phyloP scores from a whole-genome alignment of 2,113 vertebrate species.

The Microcebus griseorufus region DNA sequence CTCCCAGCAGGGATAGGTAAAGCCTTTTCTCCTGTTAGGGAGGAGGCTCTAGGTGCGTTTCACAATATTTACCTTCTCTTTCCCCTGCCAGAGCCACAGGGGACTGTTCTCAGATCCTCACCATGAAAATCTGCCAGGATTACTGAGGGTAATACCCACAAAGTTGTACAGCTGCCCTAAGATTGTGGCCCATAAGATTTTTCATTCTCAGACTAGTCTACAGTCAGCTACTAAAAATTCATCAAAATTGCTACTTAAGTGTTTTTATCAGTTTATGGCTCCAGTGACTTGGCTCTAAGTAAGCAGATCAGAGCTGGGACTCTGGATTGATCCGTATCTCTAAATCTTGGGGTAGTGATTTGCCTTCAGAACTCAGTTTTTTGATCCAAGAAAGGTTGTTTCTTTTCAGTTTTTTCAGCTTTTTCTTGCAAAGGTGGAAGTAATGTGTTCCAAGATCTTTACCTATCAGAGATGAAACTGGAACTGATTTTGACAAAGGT shows the following conservation, averaged over 20 bases:
- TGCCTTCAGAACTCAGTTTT: neutral
- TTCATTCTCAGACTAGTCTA: neutral
- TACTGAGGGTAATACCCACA: neutral
- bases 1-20: neutral
- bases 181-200: too few species aligned
- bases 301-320: neutral
- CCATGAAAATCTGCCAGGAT: neutral
- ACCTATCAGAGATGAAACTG: neutral
- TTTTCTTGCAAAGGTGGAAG: neutral
- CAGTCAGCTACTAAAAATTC: neutral
- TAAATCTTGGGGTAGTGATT: neutral
- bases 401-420: neutral
- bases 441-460: neutral
- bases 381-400: neutral
- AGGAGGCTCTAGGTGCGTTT: neutral
- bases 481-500: neutral
- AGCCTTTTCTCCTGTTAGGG: neutral
- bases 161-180: neutral
- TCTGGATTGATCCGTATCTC: neutral
- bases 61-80: neutral
- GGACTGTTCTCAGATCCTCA: neutral
- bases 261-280: neutral
- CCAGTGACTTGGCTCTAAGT: neutral
- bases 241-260: neutral
- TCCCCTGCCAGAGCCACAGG: neutral